A percentile compares a stretch with the other conserved stretches of the same genome.
These are phyloP conservation scores for Saturnia japonica DNA, from an alignment of 2,888 invertebrate species.

Conservation along the genomic window DNA sequence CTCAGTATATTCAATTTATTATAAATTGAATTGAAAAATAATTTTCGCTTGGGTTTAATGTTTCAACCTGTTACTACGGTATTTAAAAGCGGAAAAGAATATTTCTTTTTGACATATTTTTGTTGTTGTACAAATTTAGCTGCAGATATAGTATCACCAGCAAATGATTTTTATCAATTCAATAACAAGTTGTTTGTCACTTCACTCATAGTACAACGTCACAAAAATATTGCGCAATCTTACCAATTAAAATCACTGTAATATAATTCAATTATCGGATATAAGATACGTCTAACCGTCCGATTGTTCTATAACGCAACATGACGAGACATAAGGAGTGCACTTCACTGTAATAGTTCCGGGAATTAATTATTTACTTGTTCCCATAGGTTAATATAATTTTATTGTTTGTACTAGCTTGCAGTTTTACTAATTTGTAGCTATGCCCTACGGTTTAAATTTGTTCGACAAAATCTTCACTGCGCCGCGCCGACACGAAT, in stretches of 20 bases:
- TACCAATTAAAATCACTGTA: not conserved
- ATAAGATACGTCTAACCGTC: not conserved
- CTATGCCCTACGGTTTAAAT: too few relatives aligned
- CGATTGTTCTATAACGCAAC: not conserved
- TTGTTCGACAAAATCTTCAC: too few relatives aligned
- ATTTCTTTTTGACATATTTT: not conserved
- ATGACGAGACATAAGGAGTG: not conserved
- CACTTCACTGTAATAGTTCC: not conserved
- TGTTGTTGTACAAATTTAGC: not conserved
- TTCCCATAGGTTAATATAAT: too few relatives aligned
- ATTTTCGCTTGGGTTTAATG: not conserved
- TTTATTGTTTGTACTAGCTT: too few relatives aligned
- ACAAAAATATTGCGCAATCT: conserved; percentile 9
- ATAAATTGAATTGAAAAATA: not conserved
- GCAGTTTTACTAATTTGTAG: too few relatives aligned
- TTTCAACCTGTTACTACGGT: not conserved
- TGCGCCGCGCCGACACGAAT: too few relatives aligned
- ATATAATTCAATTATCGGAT: not conserved
- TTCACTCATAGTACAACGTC: not conserved
- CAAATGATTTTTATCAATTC: not conserved
- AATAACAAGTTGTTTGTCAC: conserved; percentile 8
- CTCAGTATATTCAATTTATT: too few relatives aligned
- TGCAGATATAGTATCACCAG: not conserved
- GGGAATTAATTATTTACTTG: not conserved
- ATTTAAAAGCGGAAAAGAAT: not conserved